Conservation (phyloP, 2,113 vertebrate genomes). For the Scytalopus superciliaris region DNA sequence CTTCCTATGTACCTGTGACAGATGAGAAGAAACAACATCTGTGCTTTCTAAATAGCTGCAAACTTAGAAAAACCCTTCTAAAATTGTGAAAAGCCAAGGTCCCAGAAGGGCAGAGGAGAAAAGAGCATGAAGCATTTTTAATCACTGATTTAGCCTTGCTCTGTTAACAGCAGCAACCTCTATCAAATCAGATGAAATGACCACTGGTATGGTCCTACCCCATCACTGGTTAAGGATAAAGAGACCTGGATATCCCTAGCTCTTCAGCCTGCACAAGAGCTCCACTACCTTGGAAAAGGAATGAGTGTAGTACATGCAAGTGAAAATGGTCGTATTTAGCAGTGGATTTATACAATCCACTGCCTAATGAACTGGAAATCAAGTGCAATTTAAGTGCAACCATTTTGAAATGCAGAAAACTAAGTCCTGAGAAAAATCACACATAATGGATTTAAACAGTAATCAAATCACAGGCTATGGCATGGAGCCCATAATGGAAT, state of each 20-base stretch:
- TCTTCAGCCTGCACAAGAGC: not conserved
- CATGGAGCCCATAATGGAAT: not conserved
- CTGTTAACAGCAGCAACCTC: not conserved
- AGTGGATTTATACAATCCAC: not conserved
- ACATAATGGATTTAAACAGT: not conserved
- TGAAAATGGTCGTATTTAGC: not conserved
- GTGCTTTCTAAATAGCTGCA: slow-evolving; percentile 8
- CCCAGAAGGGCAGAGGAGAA: not conserved
- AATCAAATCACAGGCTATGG: not conserved
- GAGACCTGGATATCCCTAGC: no score
- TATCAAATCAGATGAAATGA: not conserved
- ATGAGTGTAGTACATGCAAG: not conserved
- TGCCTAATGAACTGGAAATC: not conserved
- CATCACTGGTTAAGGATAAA: not conserved
- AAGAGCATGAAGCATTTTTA: not conserved
- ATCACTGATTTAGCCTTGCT: not conserved
- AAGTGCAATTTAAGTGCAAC: not conserved
- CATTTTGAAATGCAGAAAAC: not conserved
- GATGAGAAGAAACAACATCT: slow-evolving; percentile 10
- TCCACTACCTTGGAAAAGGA: not conserved
- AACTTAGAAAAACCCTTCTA: not conserved
- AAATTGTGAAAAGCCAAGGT: not conserved
- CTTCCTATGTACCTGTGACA: not conserved
- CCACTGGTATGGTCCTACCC: not conserved
- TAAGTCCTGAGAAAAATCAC: not conserved